A percentile compares a stretch with the other conserved stretches of the same genome.
These are phyloP conservation scores for Augochlora pura DNA, from an alignment of 1,140 invertebrate genomes.

Conservation along the genomic window DNA sequence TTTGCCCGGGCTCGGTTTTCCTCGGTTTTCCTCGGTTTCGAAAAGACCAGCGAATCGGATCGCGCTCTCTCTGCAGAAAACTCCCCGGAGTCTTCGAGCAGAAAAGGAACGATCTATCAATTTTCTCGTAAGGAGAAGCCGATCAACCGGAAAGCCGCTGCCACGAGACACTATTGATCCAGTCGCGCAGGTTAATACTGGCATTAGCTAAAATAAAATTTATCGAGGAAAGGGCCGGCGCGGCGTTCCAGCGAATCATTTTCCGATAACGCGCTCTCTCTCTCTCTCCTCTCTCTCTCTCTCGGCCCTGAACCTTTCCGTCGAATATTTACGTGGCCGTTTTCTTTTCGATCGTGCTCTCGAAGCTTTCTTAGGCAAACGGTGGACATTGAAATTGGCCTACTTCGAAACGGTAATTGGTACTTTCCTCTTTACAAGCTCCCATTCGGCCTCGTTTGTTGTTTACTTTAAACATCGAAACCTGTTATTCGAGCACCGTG, in stretches of 20 bases:
- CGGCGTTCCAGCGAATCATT: not conserved
- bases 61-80: not conserved
- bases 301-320: not conserved
- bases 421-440: no score
- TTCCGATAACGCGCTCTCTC: not conserved
- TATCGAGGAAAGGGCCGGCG: not conserved
- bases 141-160: not conserved
- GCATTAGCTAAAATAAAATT: not conserved
- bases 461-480: no score
- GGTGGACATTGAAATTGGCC: no score
- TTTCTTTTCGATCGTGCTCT: no score
- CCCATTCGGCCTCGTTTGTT: no score
- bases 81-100: not conserved
- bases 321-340: no score
- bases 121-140: not conserved
- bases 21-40: not conserved
- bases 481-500: no score
- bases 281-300: no score
- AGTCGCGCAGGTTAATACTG: not conserved
- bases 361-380: no score
- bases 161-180: not conserved
- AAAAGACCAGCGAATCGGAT: no score
- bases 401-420: no score
- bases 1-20: not conserved
- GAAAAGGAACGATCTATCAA: slow-evolving; percentile 6